phyloP scores from a whole-genome alignment of 2,113 vertebrate genomes.

The Gymnogyps californianus region DNA sequence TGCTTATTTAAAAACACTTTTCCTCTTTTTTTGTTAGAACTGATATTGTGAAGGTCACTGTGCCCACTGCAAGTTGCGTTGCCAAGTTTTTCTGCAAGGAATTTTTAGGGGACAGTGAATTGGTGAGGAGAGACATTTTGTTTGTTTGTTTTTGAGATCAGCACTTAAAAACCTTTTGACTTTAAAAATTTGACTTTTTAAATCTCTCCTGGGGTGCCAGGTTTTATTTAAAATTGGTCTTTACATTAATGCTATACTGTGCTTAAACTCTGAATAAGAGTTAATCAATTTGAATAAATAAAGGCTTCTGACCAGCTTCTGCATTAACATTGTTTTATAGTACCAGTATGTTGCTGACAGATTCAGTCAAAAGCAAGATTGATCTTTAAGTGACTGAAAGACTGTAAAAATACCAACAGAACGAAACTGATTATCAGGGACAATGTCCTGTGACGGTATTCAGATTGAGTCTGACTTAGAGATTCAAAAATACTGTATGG shows the following conservation, averaged over 20 bases:
- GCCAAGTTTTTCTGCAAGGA: not conserved
- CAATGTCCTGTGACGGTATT: not conserved
- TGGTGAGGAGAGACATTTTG: not conserved
- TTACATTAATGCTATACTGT: not conserved
- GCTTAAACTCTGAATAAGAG: not conserved
- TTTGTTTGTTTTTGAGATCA: not conserved
- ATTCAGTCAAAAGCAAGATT: not conserved
- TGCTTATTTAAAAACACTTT: not conserved
- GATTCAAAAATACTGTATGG: not conserved
- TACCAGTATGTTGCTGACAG: not conserved
- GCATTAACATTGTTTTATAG: not conserved
- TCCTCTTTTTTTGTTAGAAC: not conserved
- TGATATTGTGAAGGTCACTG: not conserved
- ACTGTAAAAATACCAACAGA: not conserved
- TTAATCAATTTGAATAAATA: not conserved
- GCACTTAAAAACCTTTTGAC: not conserved
- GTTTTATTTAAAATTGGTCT: not conserved
- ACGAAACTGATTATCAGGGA: not conserved
- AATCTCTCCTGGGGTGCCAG: not conserved
- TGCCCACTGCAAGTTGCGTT: not conserved
- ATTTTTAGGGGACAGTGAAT: not conserved
- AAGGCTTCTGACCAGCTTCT: not conserved
- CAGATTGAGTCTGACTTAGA: not conserved
- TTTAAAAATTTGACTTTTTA: not conserved
- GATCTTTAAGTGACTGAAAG: not conserved